Evolutionary conservation across 1,140 invertebrate species (phyloP), one percentile per base, ranked within the genome.

Genomic region (Leptoteleia sp.): DNA sequence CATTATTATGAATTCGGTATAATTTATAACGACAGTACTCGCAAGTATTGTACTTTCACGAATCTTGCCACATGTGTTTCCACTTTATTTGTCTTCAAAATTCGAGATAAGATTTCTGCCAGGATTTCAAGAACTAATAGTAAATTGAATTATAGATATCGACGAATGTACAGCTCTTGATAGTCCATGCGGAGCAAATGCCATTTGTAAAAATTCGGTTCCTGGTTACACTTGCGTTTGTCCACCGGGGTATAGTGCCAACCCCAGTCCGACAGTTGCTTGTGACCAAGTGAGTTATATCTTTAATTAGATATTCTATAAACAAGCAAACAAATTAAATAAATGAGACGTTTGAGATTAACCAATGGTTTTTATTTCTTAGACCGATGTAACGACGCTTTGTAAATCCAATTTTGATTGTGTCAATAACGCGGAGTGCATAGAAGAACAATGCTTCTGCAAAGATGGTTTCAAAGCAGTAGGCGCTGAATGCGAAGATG

Each of bases 361-460:
- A n/a, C n/a, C n/a, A n/a, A n/a, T n/a, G n/a, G n/a, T 43, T 25
- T 43, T 13, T 27, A 13, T 25, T 38, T 43, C 71, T 16, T 33
- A 95, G 94, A 92, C 95, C 33, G 95, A 96, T 79, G 95, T 97
- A 2, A 95, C 93, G 50, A 94, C 94, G 5, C 87, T 95, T n/a
- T 98, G 96, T 82, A 93, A 93, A 90, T 93, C 93, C 3, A 96
- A 97, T 81, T 97, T 96, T 81, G 95, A 97, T 82, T 98, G 96
- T 84, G 95, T 95, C 11, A 97, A 96, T 85, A 97, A 97, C 86
- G 96, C 96, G 0, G 94, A 96, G 86, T 98, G 96, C 82, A 92
- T 95, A 29, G 94, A 96, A 81, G 93, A 93, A 48, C 95, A 96
- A 83, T 99, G 97, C 87, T 96, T 95, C 88, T 99, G 97, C 82